Evolutionary conservation across 2,797 vertebrate species (phyloP), one percentile per base, ranked within the genome.

Genomic region (Poeciliopsis infans): DNA sequence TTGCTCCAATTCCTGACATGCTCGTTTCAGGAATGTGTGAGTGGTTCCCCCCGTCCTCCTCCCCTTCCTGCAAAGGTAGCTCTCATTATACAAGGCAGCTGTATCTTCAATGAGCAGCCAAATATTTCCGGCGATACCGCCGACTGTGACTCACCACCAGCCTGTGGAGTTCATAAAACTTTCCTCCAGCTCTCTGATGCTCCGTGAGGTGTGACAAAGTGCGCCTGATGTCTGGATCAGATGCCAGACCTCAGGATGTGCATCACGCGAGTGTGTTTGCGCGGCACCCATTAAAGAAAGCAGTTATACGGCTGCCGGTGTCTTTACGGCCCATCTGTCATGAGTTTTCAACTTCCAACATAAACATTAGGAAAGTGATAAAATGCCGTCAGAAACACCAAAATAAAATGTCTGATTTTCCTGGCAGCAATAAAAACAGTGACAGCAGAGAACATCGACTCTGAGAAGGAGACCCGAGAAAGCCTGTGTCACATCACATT

Each of bases 171-270:
- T 71, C 72, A 68, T 47, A 43, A 80, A 72, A 74, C 61, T 75
- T 87, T 86, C 82, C 80, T 78, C 61, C 57, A 55, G 79, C 85
- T 84, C 76, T 31, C 71, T 80, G 46, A 75, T 66, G 77, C 78
- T 90, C 87, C 83, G 85, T 88, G 84, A 91, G 87, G 87, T 90
- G 89, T 91, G 90, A 92, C 85, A 78, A 75, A 82, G 69, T 81
- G 53, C 0, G 49, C 74, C 91, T 88, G 87, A 90, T 91, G 86
- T 90, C 91, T 92, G 88, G 83, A 88, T 89, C 81, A 79, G 88
- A 91, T 89, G 81, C 85, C 13, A 2, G 51, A 78, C 76, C 79
- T 79, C 51, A 23, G 43, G 13, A 20, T 75, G 31, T 28, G 47
- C 66, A 45, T 46, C 45, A 55, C 12, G n/a, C 5, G 69, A 33